Percentiles rank a stretch among this genome's conserved stretches.
Conservation (phyloP, 2,113 vertebrate species). For the Tapirus terrestris region DNA sequence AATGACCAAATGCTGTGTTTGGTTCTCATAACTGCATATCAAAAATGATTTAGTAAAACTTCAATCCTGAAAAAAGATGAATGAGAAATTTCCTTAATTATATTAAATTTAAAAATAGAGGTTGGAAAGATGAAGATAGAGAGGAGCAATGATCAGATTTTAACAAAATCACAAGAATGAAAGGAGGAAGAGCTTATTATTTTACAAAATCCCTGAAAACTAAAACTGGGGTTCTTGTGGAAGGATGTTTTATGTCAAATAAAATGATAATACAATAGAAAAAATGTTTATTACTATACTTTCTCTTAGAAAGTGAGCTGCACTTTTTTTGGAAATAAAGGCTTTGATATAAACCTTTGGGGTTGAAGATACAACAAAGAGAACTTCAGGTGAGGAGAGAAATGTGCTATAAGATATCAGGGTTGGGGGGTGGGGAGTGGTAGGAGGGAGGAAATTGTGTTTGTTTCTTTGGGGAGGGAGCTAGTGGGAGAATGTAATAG, state of each 20-base stretch:
- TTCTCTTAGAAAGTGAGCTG: background rate
- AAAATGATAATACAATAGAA: background rate
- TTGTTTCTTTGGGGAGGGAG: background rate
- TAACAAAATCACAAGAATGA: constrained; percentile 3
- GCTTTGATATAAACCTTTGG: background rate
- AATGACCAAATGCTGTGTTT: background rate
- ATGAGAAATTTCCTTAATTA: background rate
- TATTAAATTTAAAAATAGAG: background rate
- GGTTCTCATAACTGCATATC: background rate
- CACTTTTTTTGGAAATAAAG: background rate
- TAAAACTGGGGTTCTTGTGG: background rate
- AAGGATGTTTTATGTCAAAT: constrained; percentile 23
- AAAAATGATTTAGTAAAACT: background rate
- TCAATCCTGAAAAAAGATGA: background rate
- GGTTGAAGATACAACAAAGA: background rate
- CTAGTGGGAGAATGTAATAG: background rate
- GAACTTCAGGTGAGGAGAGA: background rate
- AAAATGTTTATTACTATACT: background rate
- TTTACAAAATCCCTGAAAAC: background rate
- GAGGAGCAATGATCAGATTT: background rate
- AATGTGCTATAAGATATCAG: background rate
- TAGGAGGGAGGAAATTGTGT: background rate
- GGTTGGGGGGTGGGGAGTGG: background rate
- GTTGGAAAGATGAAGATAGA: background rate
- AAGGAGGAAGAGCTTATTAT: background rate